phyloP scores from a whole-genome alignment of 2,113 vertebrate species.

The Cacatua alba region DNA sequence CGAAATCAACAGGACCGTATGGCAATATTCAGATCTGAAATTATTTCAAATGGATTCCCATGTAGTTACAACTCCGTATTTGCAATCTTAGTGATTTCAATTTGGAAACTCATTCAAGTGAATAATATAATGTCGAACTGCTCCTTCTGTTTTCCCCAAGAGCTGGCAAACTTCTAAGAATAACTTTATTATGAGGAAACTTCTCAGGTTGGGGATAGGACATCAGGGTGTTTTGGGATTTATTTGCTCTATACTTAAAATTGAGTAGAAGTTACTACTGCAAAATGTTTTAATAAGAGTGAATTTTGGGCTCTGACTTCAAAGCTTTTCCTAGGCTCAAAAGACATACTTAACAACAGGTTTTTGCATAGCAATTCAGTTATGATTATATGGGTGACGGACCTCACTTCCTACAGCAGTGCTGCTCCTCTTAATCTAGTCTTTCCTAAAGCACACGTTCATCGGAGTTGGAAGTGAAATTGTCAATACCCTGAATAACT shows the following conservation, averaged over 20 bases:
- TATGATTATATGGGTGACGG: background rate
- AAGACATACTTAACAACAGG: background rate
- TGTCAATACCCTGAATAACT: background rate
- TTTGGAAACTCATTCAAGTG: constrained; percentile 65
- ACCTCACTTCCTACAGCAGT: background rate
- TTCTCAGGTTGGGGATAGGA: background rate
- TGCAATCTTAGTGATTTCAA: constrained; percentile 64
- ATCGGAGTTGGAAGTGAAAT: background rate
- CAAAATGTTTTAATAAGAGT: background rate
- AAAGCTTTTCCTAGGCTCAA: background rate
- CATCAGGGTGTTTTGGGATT: background rate
- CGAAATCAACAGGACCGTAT: constrained; percentile 47
- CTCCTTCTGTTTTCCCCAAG: constrained; percentile 55
- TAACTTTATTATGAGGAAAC: background rate
- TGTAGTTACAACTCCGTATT: constrained; percentile 44
- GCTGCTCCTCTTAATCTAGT: background rate
- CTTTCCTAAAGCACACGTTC: fast-evolving
- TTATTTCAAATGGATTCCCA: constrained; percentile 62
- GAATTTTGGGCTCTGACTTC: background rate
- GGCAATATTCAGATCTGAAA: constrained; percentile 56
- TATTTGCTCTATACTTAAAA: background rate
- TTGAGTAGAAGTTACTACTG: background rate
- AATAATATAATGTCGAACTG: constrained; percentile 41
- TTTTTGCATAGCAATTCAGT: background rate
- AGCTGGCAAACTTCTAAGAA: constrained; percentile 42